Conservation (phyloP, 2,113 vertebrate species). For the Larimichthys crocea region DNA sequence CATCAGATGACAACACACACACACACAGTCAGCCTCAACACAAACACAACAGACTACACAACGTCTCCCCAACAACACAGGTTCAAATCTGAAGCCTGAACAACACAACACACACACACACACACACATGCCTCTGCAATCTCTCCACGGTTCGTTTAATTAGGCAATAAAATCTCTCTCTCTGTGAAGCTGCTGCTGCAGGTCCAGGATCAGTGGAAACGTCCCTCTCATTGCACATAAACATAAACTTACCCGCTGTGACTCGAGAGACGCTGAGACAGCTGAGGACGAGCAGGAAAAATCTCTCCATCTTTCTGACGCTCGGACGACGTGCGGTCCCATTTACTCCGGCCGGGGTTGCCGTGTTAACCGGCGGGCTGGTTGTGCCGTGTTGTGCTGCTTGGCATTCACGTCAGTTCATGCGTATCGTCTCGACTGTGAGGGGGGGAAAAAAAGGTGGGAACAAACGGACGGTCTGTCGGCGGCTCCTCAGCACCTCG, state of each 20-base stretch:
- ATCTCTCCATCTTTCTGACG: constrained; percentile 80
- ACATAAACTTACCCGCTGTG: constrained; percentile 82
- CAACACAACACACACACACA: constrained; percentile 5
- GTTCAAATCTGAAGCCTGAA: neutral
- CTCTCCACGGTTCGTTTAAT: neutral
- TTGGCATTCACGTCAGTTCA: constrained; percentile 68
- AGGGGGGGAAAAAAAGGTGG: neutral
- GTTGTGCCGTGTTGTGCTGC: constrained; percentile 39
- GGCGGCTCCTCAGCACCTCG: constrained; percentile 61
- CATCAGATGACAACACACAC: constrained; percentile 32
- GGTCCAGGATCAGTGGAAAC: neutral
- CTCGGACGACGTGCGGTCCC: constrained; percentile 74
- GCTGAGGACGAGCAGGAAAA: constrained; percentile 79
- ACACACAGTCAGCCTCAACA: constrained; percentile 35
- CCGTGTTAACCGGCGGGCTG: constrained; percentile 41
- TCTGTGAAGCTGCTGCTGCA: constrained; percentile 3
- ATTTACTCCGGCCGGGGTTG: constrained; percentile 68
- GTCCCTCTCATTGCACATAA: constrained; percentile 19
- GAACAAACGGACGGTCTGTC: constrained; percentile 14
- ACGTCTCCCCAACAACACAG: constrained; percentile 7
- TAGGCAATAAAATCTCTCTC: neutral
- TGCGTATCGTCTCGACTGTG: constrained; percentile 57
- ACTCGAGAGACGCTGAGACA: constrained; percentile 77
- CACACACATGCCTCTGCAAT: constrained; percentile 26
- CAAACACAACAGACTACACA: constrained; percentile 44